Evolutionary conservation across 2,888 invertebrate species (phyloP), one percentile per base, ranked within the genome.

Genomic region (Thera britannica): DNA sequence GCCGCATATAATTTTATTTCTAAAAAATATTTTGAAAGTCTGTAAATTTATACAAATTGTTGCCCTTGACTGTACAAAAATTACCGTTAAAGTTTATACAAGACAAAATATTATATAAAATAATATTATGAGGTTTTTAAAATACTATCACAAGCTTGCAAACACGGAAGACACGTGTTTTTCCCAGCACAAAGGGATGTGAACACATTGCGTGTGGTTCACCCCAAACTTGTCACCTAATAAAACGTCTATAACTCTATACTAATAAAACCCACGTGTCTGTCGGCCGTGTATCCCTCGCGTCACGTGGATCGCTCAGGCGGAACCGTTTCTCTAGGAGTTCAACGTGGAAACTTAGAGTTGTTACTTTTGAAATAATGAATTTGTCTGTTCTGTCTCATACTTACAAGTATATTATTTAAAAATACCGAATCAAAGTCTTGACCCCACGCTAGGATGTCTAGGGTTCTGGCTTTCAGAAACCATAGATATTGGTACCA

Each of bases 191-290:
- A 51, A 51, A 51, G 51, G 7, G 6, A 6, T 51, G 51, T 51
- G 23, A 23, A 51, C 12, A 8, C 12, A 5, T 38, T 46, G 44
- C 44, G 7, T 46, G 44, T 38, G 56, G 38, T 38, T 38, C 38
- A 59, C 67, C 52, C 54, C 38, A 58, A 65, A 66, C 63, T 63
- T 72, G 71, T 70, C 65, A 74, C 61, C 58, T 60, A 52, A 59
- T 67, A 59, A 68, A 58, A 57, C 66, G 65, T 67, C 66, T 46
- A 44, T 44, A 46, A 46, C 44, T 65, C 36, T 62, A 58, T 66
- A 71, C 58, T 74, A 75, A 75, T 73, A 72, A 71, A 72, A 67
- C 60, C 62, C 79, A 79, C 66, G 72, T 82, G 82, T 80, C 72
- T 75, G 79, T 68, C 75, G 62, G 66, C 61, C 34, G 72, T 75